Conservation (phyloP, 2,113 vertebrate species). For the Ageneiosus marmoratus region DNA sequence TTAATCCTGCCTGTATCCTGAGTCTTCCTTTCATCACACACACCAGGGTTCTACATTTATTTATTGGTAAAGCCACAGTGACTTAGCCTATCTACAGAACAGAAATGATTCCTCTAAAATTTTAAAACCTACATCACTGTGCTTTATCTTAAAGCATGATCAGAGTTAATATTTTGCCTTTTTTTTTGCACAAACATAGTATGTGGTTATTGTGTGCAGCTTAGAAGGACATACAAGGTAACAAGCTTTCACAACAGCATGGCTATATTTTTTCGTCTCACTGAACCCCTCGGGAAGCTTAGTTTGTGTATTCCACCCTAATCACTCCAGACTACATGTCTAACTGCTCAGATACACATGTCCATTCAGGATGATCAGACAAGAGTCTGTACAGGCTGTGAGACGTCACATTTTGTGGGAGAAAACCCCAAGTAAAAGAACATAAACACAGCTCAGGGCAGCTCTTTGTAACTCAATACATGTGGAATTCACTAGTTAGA, state of each 20-base stretch:
- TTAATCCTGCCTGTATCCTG: no score
- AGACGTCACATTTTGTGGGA: constrained; percentile 25
- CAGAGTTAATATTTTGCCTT: not conserved
- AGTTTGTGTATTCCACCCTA: constrained; percentile 15
- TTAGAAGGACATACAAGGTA: not conserved
- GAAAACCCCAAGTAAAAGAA: constrained; percentile 26
- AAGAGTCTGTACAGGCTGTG: not conserved
- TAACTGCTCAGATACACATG: constrained; percentile 25
- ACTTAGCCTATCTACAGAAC: not conserved
- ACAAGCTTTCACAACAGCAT: not conserved
- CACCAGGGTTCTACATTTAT: not conserved
- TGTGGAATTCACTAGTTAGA: constrained; percentile 47
- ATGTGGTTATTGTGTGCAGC: not conserved
- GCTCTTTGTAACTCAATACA: constrained; percentile 48
- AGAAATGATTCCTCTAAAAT: not conserved
- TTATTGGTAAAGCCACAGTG: not conserved
- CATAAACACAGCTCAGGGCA: constrained; percentile 24
- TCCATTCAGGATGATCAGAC: constrained; percentile 35
- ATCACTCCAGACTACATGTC: constrained; percentile 26
- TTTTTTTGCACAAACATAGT: not conserved
- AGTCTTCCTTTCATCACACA: no score
- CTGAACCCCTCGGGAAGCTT: not conserved
- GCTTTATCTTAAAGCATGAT: not conserved
- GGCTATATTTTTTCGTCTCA: not conserved
- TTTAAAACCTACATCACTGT: not conserved